Evolutionary conservation across 2,113 vertebrate species (phyloP).

Genomic region (Mustela nigripes): DNA sequence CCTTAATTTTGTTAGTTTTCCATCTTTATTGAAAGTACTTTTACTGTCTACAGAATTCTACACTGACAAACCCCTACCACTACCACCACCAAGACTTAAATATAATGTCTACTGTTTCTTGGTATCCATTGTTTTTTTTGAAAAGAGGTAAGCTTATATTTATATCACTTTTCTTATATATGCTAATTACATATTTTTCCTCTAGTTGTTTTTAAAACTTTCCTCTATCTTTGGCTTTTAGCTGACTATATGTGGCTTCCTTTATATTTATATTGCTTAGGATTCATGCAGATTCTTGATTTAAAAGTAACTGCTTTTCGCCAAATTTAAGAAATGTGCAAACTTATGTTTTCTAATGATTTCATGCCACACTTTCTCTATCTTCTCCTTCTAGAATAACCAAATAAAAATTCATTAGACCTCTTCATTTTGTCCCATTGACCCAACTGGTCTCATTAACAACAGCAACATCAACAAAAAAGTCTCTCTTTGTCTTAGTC

Average conservation of each 20-base stretch:
- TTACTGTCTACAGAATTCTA: neutral
- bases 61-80: neutral
- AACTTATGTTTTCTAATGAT: neutral
- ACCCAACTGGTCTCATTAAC: neutral
- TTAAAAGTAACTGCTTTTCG: neutral
- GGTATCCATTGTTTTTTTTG: neutral
- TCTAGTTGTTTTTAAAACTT: neutral
- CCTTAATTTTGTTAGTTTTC: neutral
- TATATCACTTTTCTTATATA: neutral
- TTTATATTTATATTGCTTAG: neutral
- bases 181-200: neutral
- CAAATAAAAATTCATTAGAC: neutral
- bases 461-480: neutral
- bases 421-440: neutral
- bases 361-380: neutral
- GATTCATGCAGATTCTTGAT: neutral
- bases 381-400: neutral
- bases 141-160: neutral
- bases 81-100: neutral
- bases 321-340: neutral
- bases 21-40: neutral
- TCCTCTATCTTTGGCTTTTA: neutral
- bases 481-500: neutral
- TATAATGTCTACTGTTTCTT: neutral
- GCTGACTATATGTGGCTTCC: neutral